Evolutionary conservation across 2,113 vertebrate species (phyloP), one percentile per base, ranked within the genome.

Genomic region (Morone chrysops): DNA sequence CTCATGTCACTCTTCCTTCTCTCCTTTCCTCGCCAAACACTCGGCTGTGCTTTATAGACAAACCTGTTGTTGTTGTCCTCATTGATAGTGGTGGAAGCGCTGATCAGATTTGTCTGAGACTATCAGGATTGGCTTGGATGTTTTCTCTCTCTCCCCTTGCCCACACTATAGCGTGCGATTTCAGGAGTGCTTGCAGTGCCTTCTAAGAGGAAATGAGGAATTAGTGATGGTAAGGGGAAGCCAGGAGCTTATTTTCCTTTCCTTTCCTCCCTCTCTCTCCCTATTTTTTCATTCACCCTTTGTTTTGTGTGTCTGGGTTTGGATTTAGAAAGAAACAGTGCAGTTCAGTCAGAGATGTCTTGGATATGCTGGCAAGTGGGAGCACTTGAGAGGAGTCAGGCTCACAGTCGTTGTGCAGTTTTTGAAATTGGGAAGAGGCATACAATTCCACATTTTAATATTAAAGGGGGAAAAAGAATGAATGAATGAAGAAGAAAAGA

Each of bases 161-260:
- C 94, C 93, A 95, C 94, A 92, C 92, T 86, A 89, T 92, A 78
- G 90, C 82, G 81, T 90, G 92, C 18, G 70, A 92, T 93, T 92
- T 91, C 70, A 86, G 81, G 81, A 90, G 86, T 86, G 87, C 85
- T 92, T 51, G 61, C 90, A 87, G 79, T 89, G 86, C 87, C 89
- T 94, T 93, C 91, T 75, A 80, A 89, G 92, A 95, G 93, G 93
- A 94, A 95, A 94, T 93, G 86, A 95, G 94, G 93, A 95, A 94
- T 96, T 95, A 95, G 92, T 81, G 82, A 90, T 90, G 88, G 94
- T 94, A 93, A 93, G 93, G 89, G 91, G 94, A 93, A 94, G 92
- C 92, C 92, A 91, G 90, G 81, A 93, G 93, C 91, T 95, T 95
- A 87, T 94, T 89, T 88, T 91, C 81, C 78, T 84, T 90, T 86